Evolutionary conservation across 2,797 vertebrate genomes (phyloP).

Genomic region (Xerus rutilus): DNA sequence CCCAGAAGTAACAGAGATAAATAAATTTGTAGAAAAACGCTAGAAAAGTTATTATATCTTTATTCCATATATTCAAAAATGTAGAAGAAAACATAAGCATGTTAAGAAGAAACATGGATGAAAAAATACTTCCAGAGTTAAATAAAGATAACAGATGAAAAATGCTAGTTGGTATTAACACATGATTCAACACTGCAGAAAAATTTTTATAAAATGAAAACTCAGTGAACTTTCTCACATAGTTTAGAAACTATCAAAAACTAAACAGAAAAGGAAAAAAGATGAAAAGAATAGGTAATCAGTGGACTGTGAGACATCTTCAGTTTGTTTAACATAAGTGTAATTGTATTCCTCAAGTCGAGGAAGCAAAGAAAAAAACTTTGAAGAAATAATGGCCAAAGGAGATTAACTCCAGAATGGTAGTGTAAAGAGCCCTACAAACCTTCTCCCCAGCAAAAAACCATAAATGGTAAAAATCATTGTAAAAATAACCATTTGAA

Average conservation of each 20-base stretch:
- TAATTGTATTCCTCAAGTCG: background rate
- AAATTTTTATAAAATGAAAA: too few relatives aligned
- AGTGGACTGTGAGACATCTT: background rate
- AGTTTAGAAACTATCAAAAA: constrained; percentile 31
- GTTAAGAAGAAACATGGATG: background rate
- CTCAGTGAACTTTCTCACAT: background rate
- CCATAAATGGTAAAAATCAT: background rate
- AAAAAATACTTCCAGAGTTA: background rate
- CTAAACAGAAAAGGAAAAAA: background rate
- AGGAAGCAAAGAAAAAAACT: background rate
- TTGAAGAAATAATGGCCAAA: constrained; percentile 5
- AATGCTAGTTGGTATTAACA: background rate
- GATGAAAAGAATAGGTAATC: background rate
- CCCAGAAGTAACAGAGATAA: background rate
- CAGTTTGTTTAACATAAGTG: background rate
- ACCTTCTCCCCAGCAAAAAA: background rate
- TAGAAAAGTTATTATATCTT: background rate
- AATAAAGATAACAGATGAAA: background rate
- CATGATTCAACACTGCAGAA: background rate
- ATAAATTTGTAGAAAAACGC: background rate
- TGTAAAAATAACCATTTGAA: background rate
- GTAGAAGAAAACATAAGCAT: constrained; percentile 17
- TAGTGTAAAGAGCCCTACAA: background rate
- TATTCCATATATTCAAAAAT: background rate
- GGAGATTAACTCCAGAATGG: background rate